Conservation (phyloP, 1,140 invertebrate species). For the Oedothorax gibbosus region DNA sequence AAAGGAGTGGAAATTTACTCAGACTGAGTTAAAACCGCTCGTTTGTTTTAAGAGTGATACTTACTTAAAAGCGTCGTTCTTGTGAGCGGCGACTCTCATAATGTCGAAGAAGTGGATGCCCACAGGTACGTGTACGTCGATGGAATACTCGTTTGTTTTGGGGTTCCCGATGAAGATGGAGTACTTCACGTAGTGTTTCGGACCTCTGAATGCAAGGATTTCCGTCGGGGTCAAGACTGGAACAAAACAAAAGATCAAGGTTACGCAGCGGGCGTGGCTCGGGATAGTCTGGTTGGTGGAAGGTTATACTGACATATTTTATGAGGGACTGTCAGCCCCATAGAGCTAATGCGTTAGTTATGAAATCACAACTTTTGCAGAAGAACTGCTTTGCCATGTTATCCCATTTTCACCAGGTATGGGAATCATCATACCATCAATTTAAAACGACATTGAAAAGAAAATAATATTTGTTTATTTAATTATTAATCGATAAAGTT, state of each 20-base stretch:
- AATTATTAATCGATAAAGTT: too few relatives aligned
- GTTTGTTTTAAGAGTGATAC: not conserved
- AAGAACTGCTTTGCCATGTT: too few relatives aligned
- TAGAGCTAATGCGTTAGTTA: too few relatives aligned
- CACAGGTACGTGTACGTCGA: not conserved
- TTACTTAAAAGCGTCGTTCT: constrained; percentile 12
- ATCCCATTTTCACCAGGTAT: too few relatives aligned
- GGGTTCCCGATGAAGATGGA: not conserved
- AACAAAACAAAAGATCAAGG: not conserved
- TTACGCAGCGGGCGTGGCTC: not conserved
- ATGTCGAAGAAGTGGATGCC: constrained; percentile 31
- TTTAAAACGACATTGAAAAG: too few relatives aligned
- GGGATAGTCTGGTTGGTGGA: not conserved
- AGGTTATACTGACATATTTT: too few relatives aligned
- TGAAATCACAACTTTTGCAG: too few relatives aligned
- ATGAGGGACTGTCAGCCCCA: too few relatives aligned
- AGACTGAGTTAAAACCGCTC: too few relatives aligned
- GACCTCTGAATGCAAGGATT: not conserved
- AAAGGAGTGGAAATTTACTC: too few relatives aligned
- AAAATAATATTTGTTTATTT: too few relatives aligned
- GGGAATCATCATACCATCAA: too few relatives aligned
- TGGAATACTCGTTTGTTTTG: not conserved
- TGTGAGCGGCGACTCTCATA: constrained; percentile 16
- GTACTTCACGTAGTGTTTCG: constrained; percentile 4
- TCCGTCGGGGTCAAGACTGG: constrained; percentile 1